These are phyloP conservation scores for Poeciliopsis occidentalis DNA, from an alignment of 2,113 vertebrate genomes.

Conservation along the genomic window DNA sequence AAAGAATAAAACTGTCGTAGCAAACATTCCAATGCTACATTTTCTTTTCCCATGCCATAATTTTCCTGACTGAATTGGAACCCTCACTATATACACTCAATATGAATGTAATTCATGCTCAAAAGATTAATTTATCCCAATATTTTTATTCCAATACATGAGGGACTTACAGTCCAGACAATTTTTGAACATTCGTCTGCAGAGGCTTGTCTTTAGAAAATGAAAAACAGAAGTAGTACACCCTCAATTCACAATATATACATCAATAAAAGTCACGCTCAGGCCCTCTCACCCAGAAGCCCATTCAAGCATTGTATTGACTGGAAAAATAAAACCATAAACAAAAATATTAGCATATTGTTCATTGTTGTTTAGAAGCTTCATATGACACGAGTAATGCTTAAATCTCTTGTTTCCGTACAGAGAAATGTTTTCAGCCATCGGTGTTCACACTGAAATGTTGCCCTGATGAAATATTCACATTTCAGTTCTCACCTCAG, in stretches of 20 bases:
- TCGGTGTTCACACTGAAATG: slow-evolving; percentile 25
- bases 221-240: slow-evolving; percentile 31
- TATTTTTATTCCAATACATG: slow-evolving; percentile 77
- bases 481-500: slow-evolving; percentile 9
- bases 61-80: too few relatives aligned
- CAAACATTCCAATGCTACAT: neutral
- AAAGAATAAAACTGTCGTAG: neutral
- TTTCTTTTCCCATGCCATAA: too few relatives aligned
- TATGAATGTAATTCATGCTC: neutral
- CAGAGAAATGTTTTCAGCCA: slow-evolving; percentile 24
- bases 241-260: slow-evolving; percentile 75
- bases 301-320: slow-evolving; percentile 39
- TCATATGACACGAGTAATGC: slow-evolving; percentile 13
- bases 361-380: slow-evolving; percentile 37
- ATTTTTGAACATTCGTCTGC: slow-evolving; percentile 70
- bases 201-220: slow-evolving; percentile 63
- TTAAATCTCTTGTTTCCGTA: slow-evolving; percentile 9
- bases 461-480: slow-evolving; percentile 7
- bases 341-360: slow-evolving; percentile 26
- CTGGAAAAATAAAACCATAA: slow-evolving; percentile 31
- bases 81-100: neutral
- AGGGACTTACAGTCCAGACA: slow-evolving; percentile 65
- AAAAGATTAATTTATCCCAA: slow-evolving; percentile 45
- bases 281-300: slow-evolving; percentile 32
- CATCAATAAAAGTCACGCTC: slow-evolving; percentile 63